phyloP scores from a whole-genome alignment of 1,140 invertebrate genomes.

The Drosophila littoralis region DNA sequence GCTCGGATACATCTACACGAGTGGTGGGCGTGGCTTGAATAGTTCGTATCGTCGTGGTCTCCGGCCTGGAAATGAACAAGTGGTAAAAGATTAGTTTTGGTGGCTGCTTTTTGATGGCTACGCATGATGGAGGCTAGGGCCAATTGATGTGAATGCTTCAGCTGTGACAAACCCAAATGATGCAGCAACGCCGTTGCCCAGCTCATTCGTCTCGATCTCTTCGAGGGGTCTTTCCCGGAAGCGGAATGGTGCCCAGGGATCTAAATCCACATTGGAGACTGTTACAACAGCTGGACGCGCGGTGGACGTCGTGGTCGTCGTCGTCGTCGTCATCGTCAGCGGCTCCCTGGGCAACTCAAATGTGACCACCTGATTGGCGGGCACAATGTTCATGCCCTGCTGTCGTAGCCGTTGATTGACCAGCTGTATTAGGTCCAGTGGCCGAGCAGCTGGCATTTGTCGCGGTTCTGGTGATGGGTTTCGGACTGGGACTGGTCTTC shows the following conservation, averaged over 20 bases:
- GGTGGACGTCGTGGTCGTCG: neutral
- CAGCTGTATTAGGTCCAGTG: constrained; percentile 28
- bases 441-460: neutral
- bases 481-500: neutral
- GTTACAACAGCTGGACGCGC: neutral
- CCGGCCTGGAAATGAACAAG: constrained; percentile 17
- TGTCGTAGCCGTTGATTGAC: constrained; percentile 60
- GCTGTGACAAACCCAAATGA: constrained; percentile 37
- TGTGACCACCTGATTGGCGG: constrained; percentile 23
- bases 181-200: constrained; percentile 19
- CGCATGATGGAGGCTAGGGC: neutral
- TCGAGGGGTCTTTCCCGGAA: constrained; percentile 27
- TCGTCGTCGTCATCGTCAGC: neutral
- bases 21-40: constrained; percentile 24
- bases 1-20: constrained; percentile 14
- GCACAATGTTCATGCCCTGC: constrained; percentile 60
- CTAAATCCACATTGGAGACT: neutral
- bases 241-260: constrained; percentile 35
- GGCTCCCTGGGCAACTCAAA: neutral
- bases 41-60: constrained; percentile 29
- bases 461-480: neutral
- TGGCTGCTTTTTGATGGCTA: neutral
- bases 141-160: constrained; percentile 30
- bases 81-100: neutral
- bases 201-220: constrained; percentile 11